Conservation (phyloP, 2,797 vertebrate species). For the Gouania willdenowi region DNA sequence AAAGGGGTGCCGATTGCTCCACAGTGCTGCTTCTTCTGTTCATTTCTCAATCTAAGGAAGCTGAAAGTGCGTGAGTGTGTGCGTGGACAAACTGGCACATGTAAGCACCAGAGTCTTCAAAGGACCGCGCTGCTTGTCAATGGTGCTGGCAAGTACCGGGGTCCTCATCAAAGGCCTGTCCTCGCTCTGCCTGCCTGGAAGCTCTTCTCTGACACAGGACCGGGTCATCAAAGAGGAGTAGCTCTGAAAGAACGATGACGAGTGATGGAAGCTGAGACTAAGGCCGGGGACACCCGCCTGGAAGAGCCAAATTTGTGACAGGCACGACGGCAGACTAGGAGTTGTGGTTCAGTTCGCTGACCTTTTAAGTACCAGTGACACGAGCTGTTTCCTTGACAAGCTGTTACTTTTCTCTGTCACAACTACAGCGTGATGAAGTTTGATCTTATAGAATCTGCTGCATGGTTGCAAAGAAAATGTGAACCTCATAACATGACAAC, state of each 20-base stretch:
- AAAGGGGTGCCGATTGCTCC: slow-evolving; percentile 23
- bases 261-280: slow-evolving; percentile 39
- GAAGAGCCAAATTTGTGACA: slow-evolving; percentile 40
- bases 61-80: slow-evolving; percentile 31
- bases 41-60: slow-evolving; percentile 24
- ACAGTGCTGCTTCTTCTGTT: slow-evolving; percentile 12
- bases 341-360: slow-evolving; percentile 56
- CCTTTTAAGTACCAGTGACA: slow-evolving; percentile 69
- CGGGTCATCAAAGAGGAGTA: slow-evolving; percentile 60
- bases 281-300: slow-evolving; percentile 41
- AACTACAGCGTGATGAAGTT: slow-evolving; percentile 19
- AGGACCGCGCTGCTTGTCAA: slow-evolving; percentile 52
- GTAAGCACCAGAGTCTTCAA: slow-evolving; percentile 50
- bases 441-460: slow-evolving; percentile 44
- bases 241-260: slow-evolving; percentile 40
- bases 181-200: slow-evolving; percentile 62
- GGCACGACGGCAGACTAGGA: slow-evolving; percentile 42
- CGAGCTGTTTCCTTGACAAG: slow-evolving; percentile 72
- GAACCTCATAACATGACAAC: slow-evolving; percentile 35
- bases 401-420: slow-evolving; percentile 70
- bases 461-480: slow-evolving; percentile 35
- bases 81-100: slow-evolving; percentile 30
- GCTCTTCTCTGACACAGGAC: slow-evolving; percentile 56
- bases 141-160: slow-evolving; percentile 52
- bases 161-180: slow-evolving; percentile 73